Base-by-base conservation (phyloP, 1,140 invertebrate genomes). In the Pachypsylla venusta region DNA sequence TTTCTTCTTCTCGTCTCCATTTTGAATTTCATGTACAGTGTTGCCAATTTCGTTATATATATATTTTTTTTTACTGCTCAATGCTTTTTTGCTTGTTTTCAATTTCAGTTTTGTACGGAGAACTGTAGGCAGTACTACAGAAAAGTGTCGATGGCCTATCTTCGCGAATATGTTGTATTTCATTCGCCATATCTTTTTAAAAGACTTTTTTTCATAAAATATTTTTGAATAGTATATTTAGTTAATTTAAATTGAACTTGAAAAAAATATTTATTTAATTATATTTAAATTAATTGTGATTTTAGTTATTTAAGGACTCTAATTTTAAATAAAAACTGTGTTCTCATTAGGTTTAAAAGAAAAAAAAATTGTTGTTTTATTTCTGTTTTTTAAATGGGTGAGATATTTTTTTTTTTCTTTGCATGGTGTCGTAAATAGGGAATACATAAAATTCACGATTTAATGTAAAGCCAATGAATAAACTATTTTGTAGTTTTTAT, bases 81-180 rank as follows among this genome's bases (percentile, higher is more conserved):
- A 7, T 19, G 42, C n/a, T n/a, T n/a, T 3, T 19, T 5, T 19
- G 16, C n/a, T 48, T 48, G 4, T 48, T 48, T 48, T 48, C 22
- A 19, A 48, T 48, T n/a, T 48, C 22, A n/a, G 16, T 48, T 22
- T n/a, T 48, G n/a, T 19, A 48, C 16, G 16, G 7, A 48, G 42
- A 48, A 22, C 22, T 35, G 30, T n/a, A 48, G 42, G 4, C 22
- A 48, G 42, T 22, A 5, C 4, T 19, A 4, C 16, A 48, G 42
- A 19, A 22, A 48, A 48, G 42, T 48, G 42, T 48, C 42, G 42
- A 48, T 48, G 42, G 42, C 42, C 42, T 48, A 48, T 48, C 42
- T n/a, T 48, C 42, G 42, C 16, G 42, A 48, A 48, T n/a, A 22
- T 48, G 42, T 48, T 48, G n/a, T n/a, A n/a, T 48, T 48, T 35